Evolutionary conservation across 2,797 vertebrate genomes (phyloP), one percentile per base, ranked within the genome.

Genomic region (Sebastes alutus): DNA sequence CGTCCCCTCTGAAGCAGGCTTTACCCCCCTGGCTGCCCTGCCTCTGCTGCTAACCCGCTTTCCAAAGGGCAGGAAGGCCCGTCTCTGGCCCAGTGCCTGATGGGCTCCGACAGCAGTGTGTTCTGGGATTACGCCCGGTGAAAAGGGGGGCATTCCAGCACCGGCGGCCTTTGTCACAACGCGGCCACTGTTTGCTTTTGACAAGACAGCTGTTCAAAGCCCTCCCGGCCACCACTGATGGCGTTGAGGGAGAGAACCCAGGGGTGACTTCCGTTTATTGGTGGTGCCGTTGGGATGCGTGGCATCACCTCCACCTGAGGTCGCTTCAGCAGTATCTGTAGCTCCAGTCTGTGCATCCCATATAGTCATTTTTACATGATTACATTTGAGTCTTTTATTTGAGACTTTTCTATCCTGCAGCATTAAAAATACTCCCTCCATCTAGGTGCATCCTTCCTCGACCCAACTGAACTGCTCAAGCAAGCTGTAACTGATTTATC

Each of bases 91-190:
- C 82, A 29, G 67, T 93, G 94, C 91, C 93, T 96, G 94, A 96
- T 95, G 90, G 84, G 72, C 84, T 89, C 83, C 86, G 95, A 96
- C 96, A 95, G 93, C 93, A 94, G 95, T 93, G 92, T 92, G 93
- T 93, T 96, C 94, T 96, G 94, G 94, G 95, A 96, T 96, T 96
- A 96, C 77, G 52, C 30, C 71, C 12, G 4, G 74, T 96, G 94
- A 95, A 96, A 95, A 89, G 93, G 87, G 85, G 86, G 88, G 90
- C 94, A 96, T 96, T 96, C 94, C 94, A 92, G 77, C 85, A 83
- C 72, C 68, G 52, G 54, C 77, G 23, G 87, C 90, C 85, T 91
- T 94, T 95, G 94, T 95, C 87, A 88, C 80, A 72, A 85, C 77
- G 46, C 42, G 77, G 85, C 77, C 91, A 88, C 92, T 94, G 94